Evolutionary conservation across 2,113 vertebrate genomes (phyloP), one percentile per base, ranked within the genome.

Genomic region (Bucco capensis): DNA sequence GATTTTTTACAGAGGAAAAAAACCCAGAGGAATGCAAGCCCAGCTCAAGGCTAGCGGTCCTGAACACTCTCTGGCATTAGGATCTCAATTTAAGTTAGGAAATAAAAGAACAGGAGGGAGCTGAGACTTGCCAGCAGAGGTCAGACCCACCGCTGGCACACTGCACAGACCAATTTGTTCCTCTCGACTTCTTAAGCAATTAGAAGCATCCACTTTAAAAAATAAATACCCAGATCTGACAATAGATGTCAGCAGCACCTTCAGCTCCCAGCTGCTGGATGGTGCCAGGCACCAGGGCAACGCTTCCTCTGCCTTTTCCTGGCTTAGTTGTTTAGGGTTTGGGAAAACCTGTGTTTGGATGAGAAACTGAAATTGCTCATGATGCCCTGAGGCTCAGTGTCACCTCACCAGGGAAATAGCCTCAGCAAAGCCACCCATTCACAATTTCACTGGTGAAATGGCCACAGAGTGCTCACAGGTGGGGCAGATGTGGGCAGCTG

Each of bases 211-310:
- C 15, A 33, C 24, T 42, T 24, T 37, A 42, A 40, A 42, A 22
- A 28, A 27, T 4, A 69, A 54, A 28, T 91, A 53, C 90, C 69
- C 35, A 5, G 12, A 17, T 30, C 76, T 77, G 95, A 83, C 90
- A 62, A n/a, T 88, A 96, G 87, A 35, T 89, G 91, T 86, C 91
- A 90, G 76, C 86, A 89, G 82, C 60, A 27, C 9, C 42, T 56
- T 31, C 79, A 30, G 60, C 7, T 54, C 25, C 17, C 6, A 17
- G 3, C 30, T 1, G 2, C 54, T 5, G 13, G 17, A 8, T 3
- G 4, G 23, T 12, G 23, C 61, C 14, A 42, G 33, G n/a, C 19
- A 27, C 31, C 24, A 14, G n/a, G 16, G 4, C 56, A 47, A n/a
- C 40, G 6, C 16, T 25, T 18, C 1, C 44, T 64, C 50, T 64